Percentiles rank a stretch among this genome's conserved stretches.
These are phyloP conservation scores for Atopsyche davidsoni DNA, from an alignment of 1,140 invertebrate species.

Conservation along the genomic window DNA sequence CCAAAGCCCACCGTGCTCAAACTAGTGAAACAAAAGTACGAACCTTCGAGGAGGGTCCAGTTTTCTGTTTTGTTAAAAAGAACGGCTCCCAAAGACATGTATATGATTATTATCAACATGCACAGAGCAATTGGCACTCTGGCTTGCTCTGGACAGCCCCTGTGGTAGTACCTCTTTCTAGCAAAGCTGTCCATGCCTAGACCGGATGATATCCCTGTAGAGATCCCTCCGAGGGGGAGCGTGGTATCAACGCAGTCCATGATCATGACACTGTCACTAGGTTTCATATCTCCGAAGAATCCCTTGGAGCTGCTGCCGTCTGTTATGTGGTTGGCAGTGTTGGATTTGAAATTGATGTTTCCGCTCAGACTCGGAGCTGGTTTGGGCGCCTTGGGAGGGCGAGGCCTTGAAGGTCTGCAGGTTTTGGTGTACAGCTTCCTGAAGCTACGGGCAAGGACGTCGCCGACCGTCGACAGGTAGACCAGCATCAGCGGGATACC, in stretches of 20 bases:
- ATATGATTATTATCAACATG: constrained; percentile 79
- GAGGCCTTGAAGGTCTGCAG: constrained; percentile 34
- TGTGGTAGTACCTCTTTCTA: constrained; percentile 37
- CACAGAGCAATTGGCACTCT: constrained; percentile 83
- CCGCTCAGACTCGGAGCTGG: constrained; percentile 15
- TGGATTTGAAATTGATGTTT: constrained; percentile 22
- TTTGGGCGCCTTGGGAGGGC: constrained; percentile 14
- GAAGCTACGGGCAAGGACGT: constrained; percentile 60
- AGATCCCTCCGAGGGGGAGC: constrained; percentile 16
- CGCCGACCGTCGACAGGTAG: constrained; percentile 79
- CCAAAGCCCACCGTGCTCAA: constrained; percentile 86
- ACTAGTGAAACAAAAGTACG: constrained; percentile 93
- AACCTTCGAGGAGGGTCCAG: constrained; percentile 87
- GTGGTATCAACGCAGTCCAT: constrained; percentile 24
- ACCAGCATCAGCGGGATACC: constrained; percentile 89
- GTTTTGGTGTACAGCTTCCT: constrained; percentile 50
- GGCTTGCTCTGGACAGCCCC: constrained; percentile 50
- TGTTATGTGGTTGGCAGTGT: constrained; percentile 17
- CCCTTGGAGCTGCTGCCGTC: constrained; percentile 17
- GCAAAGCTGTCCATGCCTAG: constrained; percentile 38
- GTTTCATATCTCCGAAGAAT: constrained; percentile 21
- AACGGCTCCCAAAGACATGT: constrained; percentile 85
- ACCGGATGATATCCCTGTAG: constrained; percentile 32
- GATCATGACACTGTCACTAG: constrained; percentile 24
- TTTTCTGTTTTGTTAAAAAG: constrained; percentile 85